phyloP scores from a whole-genome alignment of 2,888 invertebrate species.

The Apocheima hispidaria region DNA sequence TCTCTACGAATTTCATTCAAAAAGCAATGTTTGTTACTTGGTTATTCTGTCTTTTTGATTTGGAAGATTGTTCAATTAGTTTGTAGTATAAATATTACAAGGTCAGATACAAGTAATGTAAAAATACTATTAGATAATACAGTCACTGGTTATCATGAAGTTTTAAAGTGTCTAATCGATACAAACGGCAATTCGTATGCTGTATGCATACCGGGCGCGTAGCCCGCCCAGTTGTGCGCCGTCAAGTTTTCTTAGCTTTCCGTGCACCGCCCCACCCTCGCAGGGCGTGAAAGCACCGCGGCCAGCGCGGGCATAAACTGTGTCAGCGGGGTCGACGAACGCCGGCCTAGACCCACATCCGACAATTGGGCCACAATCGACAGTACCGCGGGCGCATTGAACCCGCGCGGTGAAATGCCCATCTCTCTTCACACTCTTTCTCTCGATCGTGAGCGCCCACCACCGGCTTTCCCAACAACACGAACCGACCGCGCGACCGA shows the following conservation, averaged over 20 bases:
- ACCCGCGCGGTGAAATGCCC: constrained; percentile 84
- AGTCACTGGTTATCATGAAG: not conserved
- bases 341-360: constrained; percentile 86
- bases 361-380: constrained; percentile 86
- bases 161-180: not conserved
- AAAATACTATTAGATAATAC: too few relatives aligned
- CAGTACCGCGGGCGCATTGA: constrained; percentile 83
- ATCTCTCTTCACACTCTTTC: constrained; percentile 85
- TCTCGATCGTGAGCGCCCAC: constrained; percentile 63
- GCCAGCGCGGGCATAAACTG: constrained; percentile 80
- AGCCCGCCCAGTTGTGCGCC: constrained; percentile 37
- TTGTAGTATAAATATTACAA: too few relatives aligned
- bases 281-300: constrained; percentile 82
- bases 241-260: constrained; percentile 76
- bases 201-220: constrained; percentile 4
- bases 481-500: constrained; percentile 33
- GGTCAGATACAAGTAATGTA: too few relatives aligned
- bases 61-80: too few relatives aligned
- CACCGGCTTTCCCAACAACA: constrained; percentile 72
- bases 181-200: not conserved
- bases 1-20: too few relatives aligned
- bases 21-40: too few relatives aligned
- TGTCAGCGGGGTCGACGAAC: constrained; percentile 85
- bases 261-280: constrained; percentile 68
- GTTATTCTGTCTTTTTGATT: too few relatives aligned